Evolutionary conservation across 2,797 vertebrate species (phyloP).

Genomic region (Scolopax rusticola): DNA sequence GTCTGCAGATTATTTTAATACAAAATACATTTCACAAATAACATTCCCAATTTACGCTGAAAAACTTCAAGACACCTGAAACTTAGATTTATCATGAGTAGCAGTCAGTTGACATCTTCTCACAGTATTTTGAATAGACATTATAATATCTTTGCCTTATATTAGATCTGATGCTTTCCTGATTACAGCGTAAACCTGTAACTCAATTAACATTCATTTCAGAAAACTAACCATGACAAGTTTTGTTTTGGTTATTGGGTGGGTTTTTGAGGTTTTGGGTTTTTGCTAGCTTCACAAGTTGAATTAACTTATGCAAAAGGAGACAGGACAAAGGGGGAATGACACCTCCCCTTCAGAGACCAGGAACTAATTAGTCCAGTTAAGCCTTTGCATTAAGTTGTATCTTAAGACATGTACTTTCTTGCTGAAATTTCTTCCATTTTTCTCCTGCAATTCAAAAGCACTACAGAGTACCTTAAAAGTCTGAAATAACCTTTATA

Average conservation of each 20-base stretch:
- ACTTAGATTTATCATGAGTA: not conserved
- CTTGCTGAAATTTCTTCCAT: not conserved
- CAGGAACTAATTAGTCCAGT: not conserved
- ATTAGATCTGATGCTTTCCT: not conserved
- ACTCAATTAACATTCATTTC: not conserved
- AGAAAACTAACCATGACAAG: not conserved
- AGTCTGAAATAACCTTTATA: not conserved
- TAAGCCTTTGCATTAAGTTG: not conserved
- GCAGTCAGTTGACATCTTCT: not conserved
- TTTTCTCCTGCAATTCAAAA: not conserved
- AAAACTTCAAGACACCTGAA: not conserved
- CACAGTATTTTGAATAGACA: not conserved
- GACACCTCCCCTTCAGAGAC: not conserved
- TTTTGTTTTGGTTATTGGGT: not conserved
- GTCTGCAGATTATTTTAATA: not conserved
- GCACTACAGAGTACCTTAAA: not conserved
- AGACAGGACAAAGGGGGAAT: not conserved
- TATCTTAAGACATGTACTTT: not conserved
- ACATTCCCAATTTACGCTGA: not conserved
- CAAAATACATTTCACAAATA: not conserved
- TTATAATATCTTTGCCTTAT: not conserved
- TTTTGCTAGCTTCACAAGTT: not conserved
- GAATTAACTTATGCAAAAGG: not conserved
- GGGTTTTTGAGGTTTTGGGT: not conserved
- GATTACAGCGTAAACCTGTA: not conserved